Percentiles rank a stretch among this genome's conserved stretches.
Conservation (phyloP, 92 coral and sea anemone species). For the Muricea muricata region DNA sequence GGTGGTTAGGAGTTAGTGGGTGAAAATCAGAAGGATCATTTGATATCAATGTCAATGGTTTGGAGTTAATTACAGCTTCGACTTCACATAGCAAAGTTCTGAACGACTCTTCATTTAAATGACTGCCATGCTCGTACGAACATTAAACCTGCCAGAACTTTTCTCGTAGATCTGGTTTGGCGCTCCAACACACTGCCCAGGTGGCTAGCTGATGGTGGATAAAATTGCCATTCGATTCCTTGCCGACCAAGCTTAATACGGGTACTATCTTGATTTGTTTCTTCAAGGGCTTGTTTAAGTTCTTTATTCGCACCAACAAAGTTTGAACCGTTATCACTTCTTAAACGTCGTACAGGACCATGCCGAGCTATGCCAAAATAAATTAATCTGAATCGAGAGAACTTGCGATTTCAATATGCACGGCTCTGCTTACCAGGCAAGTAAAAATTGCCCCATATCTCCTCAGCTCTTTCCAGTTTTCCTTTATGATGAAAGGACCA, state of each 20-base stretch:
- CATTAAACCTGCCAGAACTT: constrained; percentile 45
- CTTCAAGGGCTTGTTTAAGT: constrained; percentile 55
- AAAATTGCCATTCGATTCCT: constrained; percentile 63
- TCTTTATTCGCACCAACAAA: constrained; percentile 63
- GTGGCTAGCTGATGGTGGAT: constrained; percentile 65
- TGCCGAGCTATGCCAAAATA: constrained; percentile 66
- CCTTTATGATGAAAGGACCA: constrained; percentile 59
- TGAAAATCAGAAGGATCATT: constrained; percentile 55
- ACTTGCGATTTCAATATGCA: constrained; percentile 67
- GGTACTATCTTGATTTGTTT: constrained; percentile 58
- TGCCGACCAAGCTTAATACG: constrained; percentile 49
- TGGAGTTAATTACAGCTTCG: constrained; percentile 47
- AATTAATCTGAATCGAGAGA: constrained; percentile 65
- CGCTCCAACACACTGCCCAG: constrained; percentile 72
- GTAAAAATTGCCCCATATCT: constrained; percentile 66
- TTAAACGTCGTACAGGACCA: constrained; percentile 57
- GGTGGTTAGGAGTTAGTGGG: constrained; percentile 64
- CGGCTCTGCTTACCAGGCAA: constrained; percentile 67
- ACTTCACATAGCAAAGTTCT: constrained; percentile 54
- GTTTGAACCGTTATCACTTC: constrained; percentile 68
- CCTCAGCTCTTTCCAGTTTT: constrained; percentile 61
- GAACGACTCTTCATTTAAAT: constrained; percentile 67
- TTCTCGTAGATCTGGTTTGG: constrained; percentile 54
- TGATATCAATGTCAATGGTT: constrained; percentile 45
- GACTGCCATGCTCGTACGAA: constrained; percentile 61